phyloP scores from a whole-genome alignment of 2,888 invertebrate species.

The Agrilus cyanescens region DNA sequence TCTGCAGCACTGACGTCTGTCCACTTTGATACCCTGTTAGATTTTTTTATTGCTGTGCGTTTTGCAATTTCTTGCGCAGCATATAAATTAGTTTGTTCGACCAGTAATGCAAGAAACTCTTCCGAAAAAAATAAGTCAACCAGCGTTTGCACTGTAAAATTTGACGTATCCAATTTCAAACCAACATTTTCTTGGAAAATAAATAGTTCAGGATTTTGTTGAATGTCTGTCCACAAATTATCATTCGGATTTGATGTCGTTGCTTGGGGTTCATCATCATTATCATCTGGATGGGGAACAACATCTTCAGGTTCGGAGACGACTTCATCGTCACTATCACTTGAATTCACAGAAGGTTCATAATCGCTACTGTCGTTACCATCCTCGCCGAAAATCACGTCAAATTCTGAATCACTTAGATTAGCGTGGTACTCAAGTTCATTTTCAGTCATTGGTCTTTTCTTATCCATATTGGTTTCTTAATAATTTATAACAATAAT shows the following conservation, averaged over 20 bases:
- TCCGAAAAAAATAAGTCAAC: conserved; percentile 16
- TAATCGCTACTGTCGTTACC: conserved; percentile 13
- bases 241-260: conserved; percentile 16
- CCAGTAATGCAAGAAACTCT: conserved; percentile 16
- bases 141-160: conserved; percentile 15
- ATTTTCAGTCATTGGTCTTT: conserved; percentile 15
- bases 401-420: conserved; percentile 14
- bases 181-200: conserved; percentile 18
- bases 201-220: conserved; percentile 17
- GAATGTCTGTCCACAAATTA: conserved; percentile 16
- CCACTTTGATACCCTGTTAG: conserved; percentile 13
- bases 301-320: conserved; percentile 10
- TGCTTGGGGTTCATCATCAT: too few species aligned
- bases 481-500: conserved; percentile 12
- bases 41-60: conserved; percentile 12
- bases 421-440: conserved; percentile 14
- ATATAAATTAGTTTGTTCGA: conserved; percentile 19
- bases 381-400: conserved; percentile 12
- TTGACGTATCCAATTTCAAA: conserved; percentile 16
- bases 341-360: conserved; percentile 14
- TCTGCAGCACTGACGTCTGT: conserved; percentile 9
- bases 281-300: too few species aligned
- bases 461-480: conserved; percentile 13
- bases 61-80: conserved; percentile 17
- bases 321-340: conserved; percentile 12